These are phyloP conservation scores for Drosophila nr. medialis DNA, from an alignment of 2,888 invertebrate genomes.

Conservation along the genomic window DNA sequence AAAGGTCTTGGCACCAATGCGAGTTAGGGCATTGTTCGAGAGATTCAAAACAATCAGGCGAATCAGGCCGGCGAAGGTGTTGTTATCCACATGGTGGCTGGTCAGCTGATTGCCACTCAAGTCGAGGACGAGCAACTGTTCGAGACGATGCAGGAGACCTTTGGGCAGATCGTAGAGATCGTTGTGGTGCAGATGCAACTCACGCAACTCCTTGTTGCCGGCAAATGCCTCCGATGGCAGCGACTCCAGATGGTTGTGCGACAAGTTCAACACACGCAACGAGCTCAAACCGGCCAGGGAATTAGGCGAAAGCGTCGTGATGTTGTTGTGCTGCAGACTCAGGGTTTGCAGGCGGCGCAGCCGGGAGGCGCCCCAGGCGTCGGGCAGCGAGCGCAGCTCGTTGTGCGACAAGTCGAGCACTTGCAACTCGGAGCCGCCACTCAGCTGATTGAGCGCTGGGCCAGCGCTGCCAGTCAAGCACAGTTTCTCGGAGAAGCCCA, in stretches of 20 bases:
- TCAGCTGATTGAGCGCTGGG: conserved; percentile 86
- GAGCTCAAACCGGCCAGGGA: conserved; percentile 92
- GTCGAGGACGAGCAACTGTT: conserved; percentile 93
- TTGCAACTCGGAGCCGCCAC: conserved; percentile 88
- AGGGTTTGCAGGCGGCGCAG: conserved; percentile 92
- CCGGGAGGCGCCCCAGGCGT: conserved; percentile 90
- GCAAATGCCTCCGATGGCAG: conserved; percentile 93
- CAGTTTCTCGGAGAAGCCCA: conserved; percentile 87
- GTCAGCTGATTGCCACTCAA: conserved; percentile 93
- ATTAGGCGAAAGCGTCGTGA: conserved; percentile 91
- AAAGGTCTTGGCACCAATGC: conserved; percentile 93
- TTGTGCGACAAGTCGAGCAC: conserved; percentile 93
- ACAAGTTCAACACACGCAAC: conserved; percentile 92
- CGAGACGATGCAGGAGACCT: conserved; percentile 92
- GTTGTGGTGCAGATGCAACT: conserved; percentile 94
- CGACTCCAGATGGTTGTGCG: conserved; percentile 92
- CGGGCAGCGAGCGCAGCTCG: conserved; percentile 89
- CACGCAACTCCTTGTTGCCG: conserved; percentile 91
- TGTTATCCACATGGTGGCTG: conserved; percentile 93
- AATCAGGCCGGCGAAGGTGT: conserved; percentile 93
- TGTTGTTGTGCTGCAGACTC: conserved; percentile 92
- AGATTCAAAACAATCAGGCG: conserved; percentile 93
- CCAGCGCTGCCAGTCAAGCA: conserved; percentile 66
- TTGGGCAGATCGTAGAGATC: conserved; percentile 92
- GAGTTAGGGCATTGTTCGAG: conserved; percentile 93